These are phyloP conservation scores for Lagocephalus sceleratus DNA, from an alignment of 2,797 vertebrate species.

Conservation along the genomic window DNA sequence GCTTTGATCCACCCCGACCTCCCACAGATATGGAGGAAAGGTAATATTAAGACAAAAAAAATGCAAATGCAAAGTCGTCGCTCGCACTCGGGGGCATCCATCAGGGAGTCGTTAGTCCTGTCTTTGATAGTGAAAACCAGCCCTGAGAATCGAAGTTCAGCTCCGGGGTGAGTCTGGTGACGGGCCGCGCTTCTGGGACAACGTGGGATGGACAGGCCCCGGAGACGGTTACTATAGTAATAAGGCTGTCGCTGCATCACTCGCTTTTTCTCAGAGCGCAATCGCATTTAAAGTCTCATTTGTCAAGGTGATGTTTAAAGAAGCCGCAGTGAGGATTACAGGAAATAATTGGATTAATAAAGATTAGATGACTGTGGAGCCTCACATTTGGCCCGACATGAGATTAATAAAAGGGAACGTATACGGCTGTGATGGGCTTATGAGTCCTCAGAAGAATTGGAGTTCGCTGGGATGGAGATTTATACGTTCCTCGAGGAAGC, in stretches of 20 bases:
- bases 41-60: constrained; percentile 10
- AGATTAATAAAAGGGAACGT: no score
- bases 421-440: no score
- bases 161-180: constrained; percentile 21
- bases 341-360: no score
- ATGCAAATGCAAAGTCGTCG: constrained; percentile 26
- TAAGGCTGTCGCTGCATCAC: constrained; percentile 8
- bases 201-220: constrained; percentile 1
- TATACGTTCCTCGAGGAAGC: neutral
- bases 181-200: constrained; percentile 6
- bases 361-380: neutral
- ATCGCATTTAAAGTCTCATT: constrained; percentile 16
- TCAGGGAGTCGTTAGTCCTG: constrained; percentile 46
- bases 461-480: neutral
- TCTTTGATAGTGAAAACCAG: constrained; percentile 28
- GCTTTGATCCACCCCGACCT: neutral
- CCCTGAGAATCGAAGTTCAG: constrained; percentile 17
- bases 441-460: neutral
- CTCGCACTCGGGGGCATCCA: constrained; percentile 25
- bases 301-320: neutral
- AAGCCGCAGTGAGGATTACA: neutral
- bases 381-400: neutral
- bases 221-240: constrained; percentile 14
- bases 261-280: neutral
- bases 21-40: constrained; percentile 3